Evolutionary conservation across 2,113 vertebrate species (phyloP).

Genomic region (Pleuronectes platessa): DNA sequence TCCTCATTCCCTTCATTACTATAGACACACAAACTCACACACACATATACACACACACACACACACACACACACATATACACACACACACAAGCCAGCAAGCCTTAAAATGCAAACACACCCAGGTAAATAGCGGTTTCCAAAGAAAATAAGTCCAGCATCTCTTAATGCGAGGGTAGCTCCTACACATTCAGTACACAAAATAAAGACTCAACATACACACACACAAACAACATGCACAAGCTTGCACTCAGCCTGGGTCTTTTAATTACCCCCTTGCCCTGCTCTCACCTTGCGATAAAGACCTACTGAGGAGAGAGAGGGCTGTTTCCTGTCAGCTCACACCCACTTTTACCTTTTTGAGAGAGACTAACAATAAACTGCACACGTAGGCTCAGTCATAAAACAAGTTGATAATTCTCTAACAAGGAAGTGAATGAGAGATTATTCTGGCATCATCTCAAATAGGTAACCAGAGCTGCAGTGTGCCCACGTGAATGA

Average conservation of each 20-base stretch:
- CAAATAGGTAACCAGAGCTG: constrained; percentile 65
- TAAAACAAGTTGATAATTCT: constrained; percentile 34
- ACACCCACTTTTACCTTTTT: constrained; percentile 59
- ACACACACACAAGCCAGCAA: constrained; percentile 1
- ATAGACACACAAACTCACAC: too few species aligned
- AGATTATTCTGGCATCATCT: constrained; percentile 40
- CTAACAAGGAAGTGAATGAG: constrained; percentile 33
- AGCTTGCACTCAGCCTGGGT: constrained; percentile 38
- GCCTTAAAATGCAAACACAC: constrained; percentile 48
- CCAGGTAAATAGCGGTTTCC: constrained; percentile 53
- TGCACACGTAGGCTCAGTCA: constrained; percentile 8
- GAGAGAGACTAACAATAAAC: constrained; percentile 42
- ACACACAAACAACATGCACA: constrained; percentile 14
- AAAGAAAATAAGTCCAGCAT: constrained; percentile 46
- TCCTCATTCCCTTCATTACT: neutral
- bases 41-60: neutral
- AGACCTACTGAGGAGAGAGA: constrained; percentile 54
- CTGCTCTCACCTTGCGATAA: constrained; percentile 76
- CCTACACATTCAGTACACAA: constrained; percentile 1
- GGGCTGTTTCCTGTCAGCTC: constrained; percentile 65
- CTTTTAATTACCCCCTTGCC: constrained; percentile 60
- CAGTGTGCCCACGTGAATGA: constrained; percentile 66
- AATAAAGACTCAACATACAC: constrained; percentile 20
- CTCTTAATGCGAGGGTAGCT: constrained; percentile 52
- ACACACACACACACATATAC: neutral